Evolutionary conservation across 2,797 vertebrate genomes (phyloP).

Genomic region (Falco peregrinus): DNA sequence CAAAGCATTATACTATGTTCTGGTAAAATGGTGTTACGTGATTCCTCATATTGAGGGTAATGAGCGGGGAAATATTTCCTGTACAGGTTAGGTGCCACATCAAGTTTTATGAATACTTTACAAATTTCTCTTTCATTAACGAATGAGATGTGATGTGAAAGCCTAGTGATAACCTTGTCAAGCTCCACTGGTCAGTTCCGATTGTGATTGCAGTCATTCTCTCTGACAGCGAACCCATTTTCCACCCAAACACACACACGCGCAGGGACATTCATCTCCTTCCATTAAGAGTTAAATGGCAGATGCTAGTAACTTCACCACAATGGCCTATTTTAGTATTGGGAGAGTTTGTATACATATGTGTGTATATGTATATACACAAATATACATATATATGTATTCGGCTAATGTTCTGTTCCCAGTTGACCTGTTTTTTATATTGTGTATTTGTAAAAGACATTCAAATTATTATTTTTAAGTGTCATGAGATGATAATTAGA

Average conservation of each 20-base stretch:
- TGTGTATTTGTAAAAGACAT: slow-evolving; percentile 72
- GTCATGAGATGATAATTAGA: slow-evolving; percentile 48
- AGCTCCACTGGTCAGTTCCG: slow-evolving; percentile 48
- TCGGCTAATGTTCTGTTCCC: slow-evolving; percentile 54
- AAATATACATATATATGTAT: slow-evolving; percentile 34
- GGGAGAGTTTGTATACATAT: slow-evolving; percentile 46
- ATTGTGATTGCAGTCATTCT: slow-evolving; percentile 32
- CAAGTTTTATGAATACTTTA: background rate
- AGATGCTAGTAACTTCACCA: slow-evolving; percentile 83
- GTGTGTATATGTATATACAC: slow-evolving; percentile 62
- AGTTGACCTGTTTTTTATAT: slow-evolving; percentile 69
- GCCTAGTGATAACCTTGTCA: background rate
- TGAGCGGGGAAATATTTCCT: background rate
- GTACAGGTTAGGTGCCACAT: background rate
- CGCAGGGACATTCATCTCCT: slow-evolving; percentile 62
- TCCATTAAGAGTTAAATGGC: slow-evolving; percentile 70
- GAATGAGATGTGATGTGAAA: slow-evolving; percentile 27
- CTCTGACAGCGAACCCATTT: background rate
- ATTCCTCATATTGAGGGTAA: slow-evolving; percentile 82
- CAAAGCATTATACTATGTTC: slow-evolving; percentile 3
- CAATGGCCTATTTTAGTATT: slow-evolving; percentile 85
- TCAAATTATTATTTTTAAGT: slow-evolving; percentile 68
- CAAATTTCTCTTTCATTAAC: slow-evolving; percentile 36
- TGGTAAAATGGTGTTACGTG: background rate
- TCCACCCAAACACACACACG: background rate